Base-by-base conservation (phyloP, 2,113 vertebrate genomes). In the Crocuta crocuta region DNA sequence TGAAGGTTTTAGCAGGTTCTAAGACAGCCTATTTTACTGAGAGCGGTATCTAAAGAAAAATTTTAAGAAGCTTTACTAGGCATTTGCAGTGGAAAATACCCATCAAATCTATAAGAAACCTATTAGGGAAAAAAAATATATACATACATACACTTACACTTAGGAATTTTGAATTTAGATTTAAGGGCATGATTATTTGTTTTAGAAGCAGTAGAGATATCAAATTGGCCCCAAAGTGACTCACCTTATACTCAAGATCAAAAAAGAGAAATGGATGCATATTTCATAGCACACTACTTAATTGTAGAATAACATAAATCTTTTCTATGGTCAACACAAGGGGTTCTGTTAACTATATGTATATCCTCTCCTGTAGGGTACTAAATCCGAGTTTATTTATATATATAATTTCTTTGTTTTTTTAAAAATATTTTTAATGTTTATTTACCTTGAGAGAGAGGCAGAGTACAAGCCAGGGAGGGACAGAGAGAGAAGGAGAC, bases 161-260 rank as follows among this genome's bases (percentile, higher is more conserved):
- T 58, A 73, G 63, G 33, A 10, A 65, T 90, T 76, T 89, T 31
- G 4, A 17, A 87, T 53, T 95, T 73, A 68, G 28, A 53, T 28
- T 92, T 65, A 68, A 9, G 4, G 23, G 0, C 87, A 91, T 28
- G 2, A 1, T 43, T 80, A 71, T 76, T 95, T 86, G 84, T 85
- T 94, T 98, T 48, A 89, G 6, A 94, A 94, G 21, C 26, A 91
- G 45, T 50, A 66, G 7, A 35, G 35, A 50, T 58, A 58, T 80
- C 48, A 97, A 76, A 65, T 39, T 70, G 55, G 21, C 2, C 23
- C 17, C n/a, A 55, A 61, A 70, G 26, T 78, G 31, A 83, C 9
- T 8, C 1, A 53, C 4, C n/a, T 61, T 76, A 71, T 78, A 78
- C 4, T 82, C 31, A 70, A 92, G 24, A 66, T 90, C 0, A 78